Percentiles rank a stretch among this genome's conserved stretches.
These are phyloP conservation scores for Botia almorhae DNA, from an alignment of 2,797 vertebrate species.

Conservation along the genomic window DNA sequence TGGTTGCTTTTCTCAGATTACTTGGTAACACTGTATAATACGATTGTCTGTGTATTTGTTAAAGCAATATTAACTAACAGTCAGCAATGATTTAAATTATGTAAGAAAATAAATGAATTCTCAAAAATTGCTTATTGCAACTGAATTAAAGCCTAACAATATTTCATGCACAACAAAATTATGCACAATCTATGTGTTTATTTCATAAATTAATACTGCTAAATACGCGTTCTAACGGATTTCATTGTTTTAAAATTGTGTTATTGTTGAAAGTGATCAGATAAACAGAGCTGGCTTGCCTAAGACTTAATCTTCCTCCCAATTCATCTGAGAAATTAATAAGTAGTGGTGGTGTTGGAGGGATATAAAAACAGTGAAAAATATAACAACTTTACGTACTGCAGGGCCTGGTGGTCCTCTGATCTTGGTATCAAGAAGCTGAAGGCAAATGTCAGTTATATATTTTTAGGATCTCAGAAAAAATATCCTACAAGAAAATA, in stretches of 20 bases:
- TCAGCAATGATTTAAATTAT: neutral
- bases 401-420: conserved; percentile 78
- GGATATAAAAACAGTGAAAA: neutral
- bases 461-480: neutral
- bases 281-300: neutral
- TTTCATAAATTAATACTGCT: neutral
- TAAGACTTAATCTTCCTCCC: conserved; percentile 7
- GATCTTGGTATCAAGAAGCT: conserved; percentile 81
- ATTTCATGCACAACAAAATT: too few species aligned
- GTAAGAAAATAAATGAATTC: too few species aligned
- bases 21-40: too few species aligned
- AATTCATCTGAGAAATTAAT: neutral
- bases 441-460: conserved; percentile 23
- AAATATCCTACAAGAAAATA: neutral
- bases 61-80: too few species aligned
- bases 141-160: too few species aligned
- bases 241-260: neutral
- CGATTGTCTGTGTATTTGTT: too few species aligned
- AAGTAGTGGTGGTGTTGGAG: neutral
- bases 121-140: too few species aligned
- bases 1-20: neutral
- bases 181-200: neutral
- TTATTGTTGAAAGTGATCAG: neutral
- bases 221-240: neutral
- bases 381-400: conserved; percentile 69